Evolutionary conservation across 2,888 invertebrate species (phyloP).

Genomic region (Tetrapedia diversipes): DNA sequence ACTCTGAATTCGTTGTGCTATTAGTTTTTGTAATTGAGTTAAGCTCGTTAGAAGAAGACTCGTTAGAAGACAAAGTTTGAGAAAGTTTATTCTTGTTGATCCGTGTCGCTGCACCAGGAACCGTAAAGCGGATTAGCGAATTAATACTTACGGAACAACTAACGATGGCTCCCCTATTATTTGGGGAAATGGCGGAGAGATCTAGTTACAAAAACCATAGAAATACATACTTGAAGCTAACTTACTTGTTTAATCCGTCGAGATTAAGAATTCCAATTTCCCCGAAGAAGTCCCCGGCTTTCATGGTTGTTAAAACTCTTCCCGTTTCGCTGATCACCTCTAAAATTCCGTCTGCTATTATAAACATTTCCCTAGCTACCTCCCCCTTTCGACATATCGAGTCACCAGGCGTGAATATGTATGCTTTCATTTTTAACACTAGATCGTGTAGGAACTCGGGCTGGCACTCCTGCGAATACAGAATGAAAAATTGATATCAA

Average conservation of each 20-base stretch:
- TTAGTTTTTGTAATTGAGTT: constrained; percentile 18
- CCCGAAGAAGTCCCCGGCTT: constrained; percentile 98
- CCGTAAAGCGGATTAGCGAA: constrained; percentile 5
- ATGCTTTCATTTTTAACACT: constrained; percentile 98
- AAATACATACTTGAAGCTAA: constrained; percentile 38
- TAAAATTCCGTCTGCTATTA: constrained; percentile 97
- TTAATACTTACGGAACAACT: background rate
- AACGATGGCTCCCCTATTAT: too few relatives aligned
- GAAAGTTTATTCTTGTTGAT: constrained; percentile 16
- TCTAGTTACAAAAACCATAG: background rate
- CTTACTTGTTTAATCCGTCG: constrained; percentile 97
- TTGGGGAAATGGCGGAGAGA: too few relatives aligned
- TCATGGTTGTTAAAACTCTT: constrained; percentile 96
- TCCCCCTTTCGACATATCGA: constrained; percentile 97
- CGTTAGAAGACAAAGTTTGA: constrained; percentile 10
- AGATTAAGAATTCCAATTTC: constrained; percentile 98
- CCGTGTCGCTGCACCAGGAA: background rate
- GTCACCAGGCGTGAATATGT: constrained; percentile 98
- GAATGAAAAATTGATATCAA: background rate
- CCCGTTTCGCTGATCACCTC: constrained; percentile 98
- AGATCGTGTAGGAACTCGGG: constrained; percentile 98
- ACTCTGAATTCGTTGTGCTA: constrained; percentile 12
- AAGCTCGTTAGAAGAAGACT: background rate
- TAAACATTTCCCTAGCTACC: constrained; percentile 98
- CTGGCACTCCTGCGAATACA: constrained; percentile 93